Percentiles rank a stretch among this genome's conserved stretches.
Evolutionary conservation across 2,888 invertebrate genomes (phyloP).

Genomic region (Antheraea yamamai): DNA sequence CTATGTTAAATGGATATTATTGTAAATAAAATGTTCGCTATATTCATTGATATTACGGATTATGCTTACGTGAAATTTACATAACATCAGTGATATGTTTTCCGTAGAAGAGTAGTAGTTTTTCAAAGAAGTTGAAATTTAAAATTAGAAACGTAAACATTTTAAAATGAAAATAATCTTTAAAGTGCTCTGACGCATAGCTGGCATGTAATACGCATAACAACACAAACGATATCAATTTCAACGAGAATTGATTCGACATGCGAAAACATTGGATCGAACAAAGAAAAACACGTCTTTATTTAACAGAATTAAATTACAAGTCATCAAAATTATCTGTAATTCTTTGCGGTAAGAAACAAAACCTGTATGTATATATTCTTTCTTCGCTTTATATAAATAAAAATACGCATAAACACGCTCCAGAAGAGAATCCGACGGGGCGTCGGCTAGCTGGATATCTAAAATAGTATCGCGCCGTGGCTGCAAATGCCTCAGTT

Average conservation of each 20-base stretch:
- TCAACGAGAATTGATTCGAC: neutral
- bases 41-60: neutral
- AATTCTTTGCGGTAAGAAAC: neutral
- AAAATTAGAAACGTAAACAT: neutral
- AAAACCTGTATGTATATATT: neutral
- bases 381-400: conserved; percentile 16
- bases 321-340: neutral
- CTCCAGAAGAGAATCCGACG: conserved; percentile 32
- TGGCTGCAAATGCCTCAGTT: conserved; percentile 46
- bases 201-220: neutral
- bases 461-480: conserved; percentile 49
- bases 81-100: neutral
- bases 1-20: too few relatives aligned
- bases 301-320: too few relatives aligned
- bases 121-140: neutral
- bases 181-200: neutral
- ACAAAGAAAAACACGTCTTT: neutral
- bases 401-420: conserved; percentile 29
- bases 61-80: neutral
- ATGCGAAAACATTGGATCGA: neutral
- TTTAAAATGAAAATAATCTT: neutral
- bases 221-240: neutral
- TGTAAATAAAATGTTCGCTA: too few relatives aligned
- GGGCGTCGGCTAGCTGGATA: conserved; percentile 31
- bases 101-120: neutral